phyloP scores from a whole-genome alignment of 2,888 invertebrate genomes.

The Cheilosia grossa region DNA sequence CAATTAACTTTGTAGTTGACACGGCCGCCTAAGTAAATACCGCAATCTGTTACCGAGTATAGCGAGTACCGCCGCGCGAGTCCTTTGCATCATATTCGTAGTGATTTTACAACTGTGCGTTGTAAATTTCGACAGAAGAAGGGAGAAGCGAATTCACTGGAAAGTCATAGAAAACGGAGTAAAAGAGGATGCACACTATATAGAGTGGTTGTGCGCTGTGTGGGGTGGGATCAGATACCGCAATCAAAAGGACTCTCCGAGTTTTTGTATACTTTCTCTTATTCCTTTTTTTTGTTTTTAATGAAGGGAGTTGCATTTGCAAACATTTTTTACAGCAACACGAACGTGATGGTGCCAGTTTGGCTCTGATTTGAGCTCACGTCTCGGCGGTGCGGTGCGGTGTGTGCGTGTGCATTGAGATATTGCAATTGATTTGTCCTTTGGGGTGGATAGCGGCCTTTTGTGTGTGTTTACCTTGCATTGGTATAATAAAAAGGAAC shows the following conservation, averaged over 20 bases:
- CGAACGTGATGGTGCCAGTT: constrained; percentile 63
- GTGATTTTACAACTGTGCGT: constrained; percentile 26
- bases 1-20: constrained; percentile 75
- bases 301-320: constrained; percentile 52
- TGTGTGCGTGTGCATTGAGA: constrained; percentile 8
- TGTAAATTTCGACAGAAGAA: constrained; percentile 30
- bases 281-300: constrained; percentile 39
- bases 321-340: constrained; percentile 34
- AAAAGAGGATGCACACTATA: constrained; percentile 12
- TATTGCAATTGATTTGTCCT: constrained; percentile 57
- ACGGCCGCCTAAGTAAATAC: constrained; percentile 72
- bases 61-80: constrained; percentile 22
- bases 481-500: constrained; percentile 59
- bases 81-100: constrained; percentile 37
- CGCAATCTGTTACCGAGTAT: constrained; percentile 67
- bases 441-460: constrained; percentile 49
- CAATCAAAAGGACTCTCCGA: constrained; percentile 63
- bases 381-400: constrained; percentile 2
- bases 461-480: constrained; percentile 59
- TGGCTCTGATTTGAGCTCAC: constrained; percentile 50
- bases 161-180: background rate
- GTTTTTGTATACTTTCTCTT: constrained; percentile 11
- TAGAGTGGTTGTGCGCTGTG: background rate
- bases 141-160: constrained; percentile 28
- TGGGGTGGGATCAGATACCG: constrained; percentile 66